These are phyloP conservation scores for Biston stratarius DNA, from an alignment of 2,888 invertebrate species.

Conservation along the genomic window DNA sequence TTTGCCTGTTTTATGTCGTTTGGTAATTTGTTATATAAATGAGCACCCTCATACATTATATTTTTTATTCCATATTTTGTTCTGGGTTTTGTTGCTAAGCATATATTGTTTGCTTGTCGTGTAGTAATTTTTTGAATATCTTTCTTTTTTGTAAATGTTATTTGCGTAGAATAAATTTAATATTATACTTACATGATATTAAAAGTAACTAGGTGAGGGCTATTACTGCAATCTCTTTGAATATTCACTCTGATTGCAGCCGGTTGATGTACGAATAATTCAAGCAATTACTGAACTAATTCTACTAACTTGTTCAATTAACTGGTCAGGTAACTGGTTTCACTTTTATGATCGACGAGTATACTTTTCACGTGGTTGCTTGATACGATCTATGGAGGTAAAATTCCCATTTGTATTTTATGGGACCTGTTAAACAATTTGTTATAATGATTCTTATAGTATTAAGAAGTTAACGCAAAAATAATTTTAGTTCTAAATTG, in stretches of 20 bases:
- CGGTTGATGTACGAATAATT: slow-evolving; percentile 39
- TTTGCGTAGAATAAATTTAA: too few relatives aligned
- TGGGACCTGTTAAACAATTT: slow-evolving; percentile 12
- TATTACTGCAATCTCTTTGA: slow-evolving; percentile 35
- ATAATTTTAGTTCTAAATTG: background rate
- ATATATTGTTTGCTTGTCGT: too few relatives aligned
- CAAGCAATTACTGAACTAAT: slow-evolving; percentile 39
- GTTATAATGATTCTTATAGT: slow-evolving; percentile 4
- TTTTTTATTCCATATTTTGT: too few relatives aligned
- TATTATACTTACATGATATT: too few relatives aligned
- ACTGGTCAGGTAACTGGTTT: slow-evolving; percentile 32
- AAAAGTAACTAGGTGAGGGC: too few relatives aligned
- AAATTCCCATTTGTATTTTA: slow-evolving; percentile 7
- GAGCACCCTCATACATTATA: too few relatives aligned
- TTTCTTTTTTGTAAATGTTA: too few relatives aligned
- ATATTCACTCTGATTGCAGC: slow-evolving; percentile 41
- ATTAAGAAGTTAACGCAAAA: background rate
- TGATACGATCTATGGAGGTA: slow-evolving; percentile 10
- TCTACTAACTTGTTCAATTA: slow-evolving; percentile 29
- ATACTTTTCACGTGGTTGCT: slow-evolving; percentile 23
- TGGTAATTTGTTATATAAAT: too few relatives aligned
- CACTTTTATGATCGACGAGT: slow-evolving; percentile 36
- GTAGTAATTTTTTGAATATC: too few relatives aligned
- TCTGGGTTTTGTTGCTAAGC: too few relatives aligned
- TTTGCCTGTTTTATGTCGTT: too few relatives aligned